These are phyloP conservation scores for Pemphigus obesinymphae DNA, from an alignment of 1,140 invertebrate genomes.

Conservation along the genomic window DNA sequence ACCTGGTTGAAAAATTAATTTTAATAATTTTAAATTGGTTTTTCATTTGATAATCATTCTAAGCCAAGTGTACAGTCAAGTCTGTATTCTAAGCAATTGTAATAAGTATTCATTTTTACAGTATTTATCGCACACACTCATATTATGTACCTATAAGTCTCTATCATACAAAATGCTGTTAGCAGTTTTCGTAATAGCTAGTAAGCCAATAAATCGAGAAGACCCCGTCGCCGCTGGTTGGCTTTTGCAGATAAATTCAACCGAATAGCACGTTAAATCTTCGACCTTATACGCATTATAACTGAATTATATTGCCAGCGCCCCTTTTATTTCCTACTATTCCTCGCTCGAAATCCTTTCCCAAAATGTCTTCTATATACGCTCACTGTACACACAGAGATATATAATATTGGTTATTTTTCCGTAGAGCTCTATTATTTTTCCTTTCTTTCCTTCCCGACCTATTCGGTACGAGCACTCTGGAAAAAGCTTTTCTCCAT, in stretches of 20 bases:
- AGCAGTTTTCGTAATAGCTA: background rate
- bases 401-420: slow-evolving; percentile 4
- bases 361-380: slow-evolving; percentile 1
- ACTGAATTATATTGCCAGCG: no score
- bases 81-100: no score
- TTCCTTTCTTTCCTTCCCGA: background rate
- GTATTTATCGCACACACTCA: no score
- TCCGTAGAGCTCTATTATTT: background rate
- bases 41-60: no score
- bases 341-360: slow-evolving; percentile 30
- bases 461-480: background rate
- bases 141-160: no score
- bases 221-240: background rate
- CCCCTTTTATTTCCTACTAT: slow-evolving; percentile 19
- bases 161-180: background rate
- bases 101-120: no score
- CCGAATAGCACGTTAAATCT: slow-evolving; percentile 33
- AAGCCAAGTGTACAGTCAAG: no score
- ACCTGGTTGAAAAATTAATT: no score
- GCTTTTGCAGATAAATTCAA: slow-evolving; percentile 20
- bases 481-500: background rate
- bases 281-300: slow-evolving; percentile 32
- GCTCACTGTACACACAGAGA: no score
- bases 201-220: slow-evolving; percentile 30
- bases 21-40: no score